phyloP scores from a whole-genome alignment of 30 jellyfish, hydroid and myxozoan genomes.

The Pseudorhiza aurosa region DNA sequence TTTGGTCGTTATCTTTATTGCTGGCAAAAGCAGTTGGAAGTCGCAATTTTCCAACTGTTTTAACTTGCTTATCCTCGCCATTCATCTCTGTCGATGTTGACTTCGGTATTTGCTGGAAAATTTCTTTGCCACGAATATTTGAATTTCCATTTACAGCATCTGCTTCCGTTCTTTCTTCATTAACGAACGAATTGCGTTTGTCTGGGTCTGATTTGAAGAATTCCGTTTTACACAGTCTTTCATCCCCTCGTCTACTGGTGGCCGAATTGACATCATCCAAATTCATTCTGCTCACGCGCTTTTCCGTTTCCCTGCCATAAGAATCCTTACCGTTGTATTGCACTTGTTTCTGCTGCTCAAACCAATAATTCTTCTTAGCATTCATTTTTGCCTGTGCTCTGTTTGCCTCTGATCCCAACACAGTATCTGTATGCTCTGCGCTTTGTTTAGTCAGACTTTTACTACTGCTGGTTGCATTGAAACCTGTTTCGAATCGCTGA shows the following conservation, averaged over 20 bases:
- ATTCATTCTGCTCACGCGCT: neutral
- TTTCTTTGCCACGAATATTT: too few species aligned
- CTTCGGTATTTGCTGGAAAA: too few species aligned
- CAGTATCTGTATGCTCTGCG: neutral
- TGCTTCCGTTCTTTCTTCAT: neutral
- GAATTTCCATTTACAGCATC: neutral
- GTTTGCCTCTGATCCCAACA: neutral
- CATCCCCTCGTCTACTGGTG: slow-evolving; percentile 46
- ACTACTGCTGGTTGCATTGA: neutral
- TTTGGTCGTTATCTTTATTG: neutral
- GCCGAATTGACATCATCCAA: slow-evolving; percentile 13
- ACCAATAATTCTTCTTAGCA: slow-evolving; percentile 22
- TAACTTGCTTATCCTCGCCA: neutral
- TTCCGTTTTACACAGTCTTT: neutral
- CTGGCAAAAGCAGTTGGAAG: slow-evolving; percentile 37
- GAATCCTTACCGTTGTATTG: neutral
- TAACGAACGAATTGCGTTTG: neutral
- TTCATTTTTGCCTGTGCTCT: slow-evolving; percentile 1
- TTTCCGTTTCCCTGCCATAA: slow-evolving; percentile 13
- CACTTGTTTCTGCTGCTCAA: slow-evolving; percentile 18
- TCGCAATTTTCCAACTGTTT: slow-evolving; percentile 23
- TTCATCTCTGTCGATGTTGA: neutral
- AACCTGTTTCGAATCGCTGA: neutral
- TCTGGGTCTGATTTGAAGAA: neutral
- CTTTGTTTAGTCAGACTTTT: neutral